Percentiles rank a stretch among this genome's conserved stretches.
phyloP scores from a whole-genome alignment of 2,113 vertebrate species.

The Otus sunia region DNA sequence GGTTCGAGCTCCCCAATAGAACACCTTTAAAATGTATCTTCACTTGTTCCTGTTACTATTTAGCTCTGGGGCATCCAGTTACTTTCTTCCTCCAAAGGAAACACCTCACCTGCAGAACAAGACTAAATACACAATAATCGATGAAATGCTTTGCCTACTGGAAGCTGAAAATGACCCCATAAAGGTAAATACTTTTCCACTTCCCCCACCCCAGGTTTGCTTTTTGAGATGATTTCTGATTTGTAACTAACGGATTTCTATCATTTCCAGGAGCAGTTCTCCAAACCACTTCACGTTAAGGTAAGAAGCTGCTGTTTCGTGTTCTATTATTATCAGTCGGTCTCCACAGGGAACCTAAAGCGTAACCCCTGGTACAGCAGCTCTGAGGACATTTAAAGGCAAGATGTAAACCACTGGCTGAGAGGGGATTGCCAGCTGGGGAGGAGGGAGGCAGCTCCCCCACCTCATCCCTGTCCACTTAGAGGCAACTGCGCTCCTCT shows the following conservation, averaged over 20 bases:
- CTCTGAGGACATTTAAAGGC: neutral
- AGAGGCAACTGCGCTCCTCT: neutral
- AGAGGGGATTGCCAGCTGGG: neutral
- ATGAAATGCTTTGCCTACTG: conserved; percentile 31
- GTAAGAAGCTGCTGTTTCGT: conserved; percentile 4
- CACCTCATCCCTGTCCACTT: too few relatives aligned
- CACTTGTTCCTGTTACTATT: neutral
- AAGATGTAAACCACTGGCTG: neutral
- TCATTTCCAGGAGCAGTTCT: neutral
- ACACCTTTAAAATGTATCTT: neutral
- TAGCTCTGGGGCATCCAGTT: neutral
- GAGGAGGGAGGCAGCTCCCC: neutral
- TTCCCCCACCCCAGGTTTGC: neutral
- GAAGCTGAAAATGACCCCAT: rapidly evolving
- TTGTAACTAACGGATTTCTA: neutral
- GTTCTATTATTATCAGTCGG: neutral
- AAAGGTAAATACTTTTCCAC: neutral
- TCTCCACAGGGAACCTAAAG: neutral
- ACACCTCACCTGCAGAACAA: neutral
- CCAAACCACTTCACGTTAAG: rapidly evolving
- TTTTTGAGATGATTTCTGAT: neutral
- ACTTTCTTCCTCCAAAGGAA: neutral
- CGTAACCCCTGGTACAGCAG: rapidly evolving
- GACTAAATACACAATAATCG: rapidly evolving
- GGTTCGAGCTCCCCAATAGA: neutral